Evolutionary conservation across 2,888 invertebrate species (phyloP).

Genomic region (Cheilosia grossa): DNA sequence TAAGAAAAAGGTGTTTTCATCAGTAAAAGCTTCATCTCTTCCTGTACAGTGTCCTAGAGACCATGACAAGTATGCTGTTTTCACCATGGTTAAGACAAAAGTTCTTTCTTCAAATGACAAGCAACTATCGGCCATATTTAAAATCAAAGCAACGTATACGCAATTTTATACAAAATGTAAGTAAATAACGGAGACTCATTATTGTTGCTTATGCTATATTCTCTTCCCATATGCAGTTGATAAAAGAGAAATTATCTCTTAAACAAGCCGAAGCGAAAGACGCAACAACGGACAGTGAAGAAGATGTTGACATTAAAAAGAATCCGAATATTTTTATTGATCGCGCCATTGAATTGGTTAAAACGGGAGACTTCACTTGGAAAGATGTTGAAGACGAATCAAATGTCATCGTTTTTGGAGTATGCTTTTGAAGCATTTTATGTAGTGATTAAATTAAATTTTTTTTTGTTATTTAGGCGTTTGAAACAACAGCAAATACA

Average conservation of each 20-base stretch:
- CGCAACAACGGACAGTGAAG: conserved; percentile 53
- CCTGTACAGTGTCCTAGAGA: conserved; percentile 78
- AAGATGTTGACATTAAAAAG: conserved; percentile 56
- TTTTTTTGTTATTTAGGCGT: conserved; percentile 76
- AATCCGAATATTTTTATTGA: conserved; percentile 77
- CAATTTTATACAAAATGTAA: conserved; percentile 78
- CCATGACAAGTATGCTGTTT: conserved; percentile 80
- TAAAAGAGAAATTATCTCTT: conserved; percentile 76
- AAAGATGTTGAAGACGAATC: conserved; percentile 80
- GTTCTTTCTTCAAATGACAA: conserved; percentile 76
- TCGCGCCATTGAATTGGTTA: conserved; percentile 78
- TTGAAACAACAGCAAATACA: conserved; percentile 81
- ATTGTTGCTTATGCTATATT: background rate
- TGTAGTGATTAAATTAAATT: background rate
- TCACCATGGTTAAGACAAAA: conserved; percentile 79
- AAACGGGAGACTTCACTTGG: conserved; percentile 77
- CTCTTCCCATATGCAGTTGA: conserved; percentile 71
- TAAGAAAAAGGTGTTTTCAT: background rate
- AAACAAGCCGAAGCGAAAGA: conserved; percentile 51
- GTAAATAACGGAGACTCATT: conserved; percentile 1
- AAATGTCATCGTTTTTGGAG: conserved; percentile 80
- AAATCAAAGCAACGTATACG: conserved; percentile 78
- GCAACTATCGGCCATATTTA: conserved; percentile 76
- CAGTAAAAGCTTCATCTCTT: background rate
- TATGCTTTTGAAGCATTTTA: conserved; percentile 18